Evolutionary conservation across 2,888 invertebrate species (phyloP).

Genomic region (Cataglyphis albicans): DNA sequence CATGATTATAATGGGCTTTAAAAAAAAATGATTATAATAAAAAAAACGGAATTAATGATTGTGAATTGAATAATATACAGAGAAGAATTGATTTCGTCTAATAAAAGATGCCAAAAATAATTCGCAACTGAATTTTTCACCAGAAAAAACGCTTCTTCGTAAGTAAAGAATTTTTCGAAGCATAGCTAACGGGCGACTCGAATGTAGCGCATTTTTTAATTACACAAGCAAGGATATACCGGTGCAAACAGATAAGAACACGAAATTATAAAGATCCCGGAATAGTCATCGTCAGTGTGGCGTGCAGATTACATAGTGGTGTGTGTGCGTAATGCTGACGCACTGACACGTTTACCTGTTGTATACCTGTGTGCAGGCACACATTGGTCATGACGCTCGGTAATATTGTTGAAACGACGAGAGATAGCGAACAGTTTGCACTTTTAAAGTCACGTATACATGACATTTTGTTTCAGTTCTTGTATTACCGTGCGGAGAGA

Average conservation of each 20-base stretch:
- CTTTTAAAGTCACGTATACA: slow-evolving; percentile 70
- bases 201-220: slow-evolving; percentile 59
- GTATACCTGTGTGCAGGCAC: slow-evolving; percentile 34
- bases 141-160: slow-evolving; percentile 2
- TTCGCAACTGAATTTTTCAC: neutral
- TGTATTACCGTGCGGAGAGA: slow-evolving; percentile 3
- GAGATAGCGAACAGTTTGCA: slow-evolving; percentile 72
- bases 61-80: neutral
- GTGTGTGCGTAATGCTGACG: slow-evolving; percentile 33
- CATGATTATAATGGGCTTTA: neutral
- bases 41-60: neutral
- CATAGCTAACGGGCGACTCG: slow-evolving; percentile 21
- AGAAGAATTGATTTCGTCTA: slow-evolving; percentile 26
- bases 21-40: neutral
- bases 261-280: slow-evolving; percentile 66
- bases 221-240: slow-evolving; percentile 63
- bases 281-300: slow-evolving; percentile 55
- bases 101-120: slow-evolving; percentile 26
- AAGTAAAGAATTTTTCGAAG: slow-evolving; percentile 33
- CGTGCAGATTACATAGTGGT: slow-evolving; percentile 26
- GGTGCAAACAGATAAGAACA: slow-evolving; percentile 73
- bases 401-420: slow-evolving; percentile 57
- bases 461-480: slow-evolving; percentile 49
- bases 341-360: slow-evolving; percentile 56
- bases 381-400: slow-evolving; percentile 44